Base-by-base conservation (phyloP, 2,888 invertebrate species). In the Heterodera filipjevi region DNA sequence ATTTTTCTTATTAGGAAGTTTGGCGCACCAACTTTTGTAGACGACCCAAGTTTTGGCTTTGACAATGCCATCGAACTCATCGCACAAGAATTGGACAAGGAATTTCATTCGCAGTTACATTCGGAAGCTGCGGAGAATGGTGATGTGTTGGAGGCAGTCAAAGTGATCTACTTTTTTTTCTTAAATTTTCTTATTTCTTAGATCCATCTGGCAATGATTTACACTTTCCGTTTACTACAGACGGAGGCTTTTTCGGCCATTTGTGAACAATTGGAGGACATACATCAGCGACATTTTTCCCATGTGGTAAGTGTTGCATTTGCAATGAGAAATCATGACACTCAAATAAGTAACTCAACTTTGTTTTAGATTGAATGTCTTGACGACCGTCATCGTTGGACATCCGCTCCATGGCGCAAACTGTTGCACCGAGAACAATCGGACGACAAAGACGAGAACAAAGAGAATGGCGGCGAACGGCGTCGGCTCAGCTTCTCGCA, bases 201-300 rank as follows among this genome's bases (percentile, higher is more conserved):
- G 59, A 59, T 68, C 16, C 35, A 35, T 33, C 16, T 68, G 32
- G 68, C 33, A 3, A 32, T 68, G 59, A n/a, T 68, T 16, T 68
- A 68, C 68, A 68, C 68, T 35, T 68, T 68, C 35, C 68, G 68
- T 35, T 68, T 68, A 32, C 68, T 68, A 8, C 68, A 68, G 33
- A 68, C 32, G 68, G 68, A 68, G 19, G 68, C 32, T 1, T 68
- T 68, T 68, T 32, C 68, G 19, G 16, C 33, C 68, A 32, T 68
- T 68, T 68, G 68, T 22, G 33, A 32, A 35, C 32, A 33, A 33
- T 35, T 68, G 33, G 35, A 35, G 33, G 35, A 68, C n/a, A 35
- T 8, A 68, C 68, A 68, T 35, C 33, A 68, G 6, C 35, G 68
- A 5, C 32, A 32, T 19, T 35, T 68, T 35, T 33, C 68, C 22